Conservation (phyloP, 2,113 vertebrate species). For the Lepus americanus region DNA sequence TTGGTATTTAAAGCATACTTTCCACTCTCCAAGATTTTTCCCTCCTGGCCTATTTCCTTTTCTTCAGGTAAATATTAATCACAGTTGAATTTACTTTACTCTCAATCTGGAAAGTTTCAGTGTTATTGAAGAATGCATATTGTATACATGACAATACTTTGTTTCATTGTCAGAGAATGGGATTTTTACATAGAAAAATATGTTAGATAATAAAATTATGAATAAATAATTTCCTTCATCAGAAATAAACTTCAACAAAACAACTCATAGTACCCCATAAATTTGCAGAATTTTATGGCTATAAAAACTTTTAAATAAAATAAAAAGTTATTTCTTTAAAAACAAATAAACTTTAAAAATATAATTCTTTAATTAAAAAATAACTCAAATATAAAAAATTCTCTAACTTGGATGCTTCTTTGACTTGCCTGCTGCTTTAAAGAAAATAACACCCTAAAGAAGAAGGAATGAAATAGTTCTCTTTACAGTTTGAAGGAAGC, state of each 20-base stretch:
- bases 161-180: background rate
- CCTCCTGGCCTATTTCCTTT: background rate
- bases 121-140: background rate
- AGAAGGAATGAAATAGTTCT: background rate
- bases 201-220: slow-evolving; percentile 24
- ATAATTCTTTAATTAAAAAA: slow-evolving; percentile 35
- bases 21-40: background rate
- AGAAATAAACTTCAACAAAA: slow-evolving; percentile 25
- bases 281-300: too few species aligned
- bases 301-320: too few species aligned
- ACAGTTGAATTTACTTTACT: background rate
- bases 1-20: background rate
- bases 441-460: slow-evolving; percentile 19
- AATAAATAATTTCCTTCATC: background rate
- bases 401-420: background rate
- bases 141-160: background rate
- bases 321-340: too few species aligned
- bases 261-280: too few species aligned
- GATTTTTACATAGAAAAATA: background rate
- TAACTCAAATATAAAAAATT: slow-evolving; percentile 44
- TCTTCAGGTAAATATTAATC: background rate
- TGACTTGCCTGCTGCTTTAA: slow-evolving; percentile 26
- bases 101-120: background rate
- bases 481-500: background rate
- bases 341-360: background rate